Percentiles rank a stretch among this genome's conserved stretches.
Evolutionary conservation across 2,113 vertebrate genomes (phyloP).

Genomic region (Tringa solitaria): DNA sequence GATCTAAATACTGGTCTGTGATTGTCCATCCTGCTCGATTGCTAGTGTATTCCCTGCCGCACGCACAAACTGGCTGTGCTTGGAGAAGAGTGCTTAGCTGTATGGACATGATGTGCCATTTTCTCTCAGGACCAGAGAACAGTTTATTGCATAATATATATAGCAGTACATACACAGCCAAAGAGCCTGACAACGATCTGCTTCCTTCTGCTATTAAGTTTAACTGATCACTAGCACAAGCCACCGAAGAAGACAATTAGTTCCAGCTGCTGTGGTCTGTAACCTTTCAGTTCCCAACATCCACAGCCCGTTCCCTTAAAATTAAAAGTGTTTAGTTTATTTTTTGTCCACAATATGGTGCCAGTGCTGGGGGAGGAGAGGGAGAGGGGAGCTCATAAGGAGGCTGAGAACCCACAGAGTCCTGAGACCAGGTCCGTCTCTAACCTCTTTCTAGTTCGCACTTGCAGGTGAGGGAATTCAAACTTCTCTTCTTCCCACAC

Average conservation of each 20-base stretch:
- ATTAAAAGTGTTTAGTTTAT: not conserved
- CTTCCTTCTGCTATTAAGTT: not conserved
- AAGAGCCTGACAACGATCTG: not conserved
- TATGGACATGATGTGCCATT: not conserved
- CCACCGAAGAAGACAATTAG: not conserved
- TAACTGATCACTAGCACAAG: not conserved
- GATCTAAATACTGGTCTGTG: not conserved
- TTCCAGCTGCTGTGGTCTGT: not conserved
- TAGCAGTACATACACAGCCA: not conserved
- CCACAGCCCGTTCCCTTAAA: not conserved
- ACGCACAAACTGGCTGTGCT: not conserved
- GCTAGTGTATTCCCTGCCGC: not conserved
- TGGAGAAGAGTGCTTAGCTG: not conserved
- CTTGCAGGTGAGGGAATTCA: not conserved
- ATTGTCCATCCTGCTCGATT: not conserved
- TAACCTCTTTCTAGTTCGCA: not conserved
- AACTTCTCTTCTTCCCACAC: accelerated
- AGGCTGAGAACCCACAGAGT: not conserved
- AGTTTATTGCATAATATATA: not conserved
- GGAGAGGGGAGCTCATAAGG: not conserved
- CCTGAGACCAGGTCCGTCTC: not conserved
- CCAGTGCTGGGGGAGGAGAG: not conserved
- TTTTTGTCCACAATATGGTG: not conserved
- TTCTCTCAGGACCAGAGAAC: not conserved
- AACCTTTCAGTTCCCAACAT: not conserved